These are phyloP conservation scores for Drosophila nebulosa DNA, from an alignment of 1,140 invertebrate species.

Conservation along the genomic window DNA sequence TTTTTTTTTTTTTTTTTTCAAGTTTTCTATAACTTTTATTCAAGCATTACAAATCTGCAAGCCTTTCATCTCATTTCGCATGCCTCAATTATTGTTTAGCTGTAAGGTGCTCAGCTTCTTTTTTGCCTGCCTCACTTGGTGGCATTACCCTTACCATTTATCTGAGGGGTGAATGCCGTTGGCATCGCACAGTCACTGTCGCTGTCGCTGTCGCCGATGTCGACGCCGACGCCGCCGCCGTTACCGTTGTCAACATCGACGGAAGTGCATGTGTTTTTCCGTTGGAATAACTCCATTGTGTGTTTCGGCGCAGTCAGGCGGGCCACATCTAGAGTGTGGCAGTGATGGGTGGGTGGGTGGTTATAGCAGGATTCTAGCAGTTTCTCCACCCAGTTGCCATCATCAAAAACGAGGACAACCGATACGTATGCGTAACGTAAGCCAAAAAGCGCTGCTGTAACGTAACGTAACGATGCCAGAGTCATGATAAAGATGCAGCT, in stretches of 20 bases:
- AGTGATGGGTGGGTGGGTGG: background rate
- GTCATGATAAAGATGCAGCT: constrained; percentile 37
- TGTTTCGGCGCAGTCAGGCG: constrained; percentile 67
- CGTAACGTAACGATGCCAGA: constrained; percentile 44
- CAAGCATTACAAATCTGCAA: background rate
- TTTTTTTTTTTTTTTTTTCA: background rate
- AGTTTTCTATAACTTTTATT: background rate
- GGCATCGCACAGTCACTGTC: background rate
- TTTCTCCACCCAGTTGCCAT: constrained; percentile 3
- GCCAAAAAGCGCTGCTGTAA: constrained; percentile 40
- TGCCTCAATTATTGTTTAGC: constrained; percentile 42
- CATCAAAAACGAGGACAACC: constrained; percentile 43
- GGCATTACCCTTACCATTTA: background rate
- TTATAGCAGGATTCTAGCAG: constrained; percentile 10
- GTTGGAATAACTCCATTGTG: constrained; percentile 79
- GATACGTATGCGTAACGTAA: constrained; percentile 66
- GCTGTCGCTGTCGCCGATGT: background rate
- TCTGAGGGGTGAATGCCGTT: constrained; percentile 5
- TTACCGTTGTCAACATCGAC: constrained; percentile 61
- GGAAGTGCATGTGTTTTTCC: constrained; percentile 78
- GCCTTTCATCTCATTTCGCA: constrained; percentile 18
- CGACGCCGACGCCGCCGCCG: background rate
- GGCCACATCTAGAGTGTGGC: constrained; percentile 41
- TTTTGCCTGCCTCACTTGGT: background rate
- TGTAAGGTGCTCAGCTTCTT: constrained; percentile 23